Conservation (phyloP, 2,888 invertebrate species). For the Cheilosia soror region DNA sequence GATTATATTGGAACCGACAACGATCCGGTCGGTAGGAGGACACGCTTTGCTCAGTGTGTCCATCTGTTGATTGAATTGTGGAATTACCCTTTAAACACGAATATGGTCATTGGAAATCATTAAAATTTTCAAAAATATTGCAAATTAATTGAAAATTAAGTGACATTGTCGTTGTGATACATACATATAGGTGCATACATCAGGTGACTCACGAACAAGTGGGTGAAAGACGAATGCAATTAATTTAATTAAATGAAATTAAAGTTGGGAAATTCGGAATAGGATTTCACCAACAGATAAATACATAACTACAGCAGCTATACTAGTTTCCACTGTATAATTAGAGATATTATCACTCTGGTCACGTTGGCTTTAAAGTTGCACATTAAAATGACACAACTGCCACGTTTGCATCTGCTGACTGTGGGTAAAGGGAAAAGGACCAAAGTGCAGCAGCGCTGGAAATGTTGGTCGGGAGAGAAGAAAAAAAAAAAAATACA, state of each 20-base stretch:
- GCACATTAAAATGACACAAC: conserved; percentile 74
- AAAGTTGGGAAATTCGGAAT: conserved; percentile 45
- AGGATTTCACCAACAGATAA: conserved; percentile 39
- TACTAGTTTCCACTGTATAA: conserved; percentile 43
- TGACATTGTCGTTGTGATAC: conserved; percentile 18
- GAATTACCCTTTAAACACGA: conserved; percentile 49
- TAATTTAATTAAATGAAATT: conserved; percentile 68
- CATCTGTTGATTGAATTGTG: conserved; percentile 69
- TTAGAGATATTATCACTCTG: conserved; percentile 67
- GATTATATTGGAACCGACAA: conserved; percentile 3
- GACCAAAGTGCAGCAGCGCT: conserved; percentile 8
- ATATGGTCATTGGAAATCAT: conserved; percentile 47
- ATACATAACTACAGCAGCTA: neutral
- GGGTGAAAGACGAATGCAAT: conserved; percentile 16
- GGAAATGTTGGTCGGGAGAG: conserved; percentile 10
- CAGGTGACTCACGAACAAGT: neutral
- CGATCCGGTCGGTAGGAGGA: conserved; percentile 15
- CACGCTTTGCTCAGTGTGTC: conserved; percentile 37
- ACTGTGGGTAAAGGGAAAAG: conserved; percentile 15
- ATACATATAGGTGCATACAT: too few species aligned
- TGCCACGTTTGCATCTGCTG: conserved; percentile 74
- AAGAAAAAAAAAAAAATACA: neutral
- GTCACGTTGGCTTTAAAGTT: conserved; percentile 72
- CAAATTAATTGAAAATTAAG: conserved; percentile 59
- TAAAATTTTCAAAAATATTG: conserved; percentile 45